phyloP scores from a whole-genome alignment of 1,140 invertebrate genomes.

The Drosophila auraria region DNA sequence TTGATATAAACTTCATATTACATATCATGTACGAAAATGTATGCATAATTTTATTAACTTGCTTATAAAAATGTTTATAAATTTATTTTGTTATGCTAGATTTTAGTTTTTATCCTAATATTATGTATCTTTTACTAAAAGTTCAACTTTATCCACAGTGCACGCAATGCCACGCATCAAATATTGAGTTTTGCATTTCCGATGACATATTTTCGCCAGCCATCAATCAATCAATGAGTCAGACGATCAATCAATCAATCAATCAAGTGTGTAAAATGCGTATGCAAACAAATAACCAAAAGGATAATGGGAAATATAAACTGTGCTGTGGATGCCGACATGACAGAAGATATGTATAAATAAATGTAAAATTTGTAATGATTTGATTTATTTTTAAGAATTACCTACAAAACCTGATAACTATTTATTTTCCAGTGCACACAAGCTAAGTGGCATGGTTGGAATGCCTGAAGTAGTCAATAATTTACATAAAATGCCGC shows the following conservation, averaged over 20 bases:
- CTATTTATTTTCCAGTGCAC: constrained; percentile 11
- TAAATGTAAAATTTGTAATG: not conserved
- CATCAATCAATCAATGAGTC: constrained; percentile 38
- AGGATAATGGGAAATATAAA: constrained; percentile 22
- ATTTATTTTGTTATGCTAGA: too few relatives aligned
- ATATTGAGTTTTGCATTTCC: constrained; percentile 38
- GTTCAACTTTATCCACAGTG: constrained; percentile 12
- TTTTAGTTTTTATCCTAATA: too few relatives aligned
- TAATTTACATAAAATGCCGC: constrained; percentile 29
- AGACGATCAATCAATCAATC: constrained; percentile 34
- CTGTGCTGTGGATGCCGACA: too few relatives aligned
- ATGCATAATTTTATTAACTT: too few relatives aligned
- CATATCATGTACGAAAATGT: too few relatives aligned
- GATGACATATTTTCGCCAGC: constrained; percentile 36
- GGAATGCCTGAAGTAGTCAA: constrained; percentile 38
- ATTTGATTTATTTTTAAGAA: too few relatives aligned
- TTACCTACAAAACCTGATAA: not conserved
- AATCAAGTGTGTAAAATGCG: constrained; percentile 15
- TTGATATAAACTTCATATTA: too few relatives aligned
- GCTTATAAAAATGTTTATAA: too few relatives aligned
- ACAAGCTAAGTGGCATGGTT: not conserved
- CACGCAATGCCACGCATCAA: constrained; percentile 21
- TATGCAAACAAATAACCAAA: constrained; percentile 25
- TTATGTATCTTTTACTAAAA: not conserved
- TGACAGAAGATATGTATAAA: too few relatives aligned